Evolutionary conservation across 2,888 invertebrate genomes (phyloP).

Genomic region (Stenolophus ochropezus): DNA sequence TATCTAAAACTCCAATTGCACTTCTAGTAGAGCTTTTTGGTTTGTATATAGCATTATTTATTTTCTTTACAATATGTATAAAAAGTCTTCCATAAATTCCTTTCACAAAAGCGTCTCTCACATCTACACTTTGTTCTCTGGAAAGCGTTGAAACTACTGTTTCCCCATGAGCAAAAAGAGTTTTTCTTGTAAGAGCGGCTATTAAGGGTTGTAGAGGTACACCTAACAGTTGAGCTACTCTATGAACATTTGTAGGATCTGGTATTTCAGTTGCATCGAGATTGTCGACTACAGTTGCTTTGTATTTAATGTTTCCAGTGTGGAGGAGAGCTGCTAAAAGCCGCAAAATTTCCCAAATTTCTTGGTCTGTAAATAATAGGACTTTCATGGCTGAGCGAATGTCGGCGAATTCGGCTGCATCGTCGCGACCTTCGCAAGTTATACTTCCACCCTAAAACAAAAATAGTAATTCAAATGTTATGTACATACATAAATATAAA

Average conservation of each 20-base stretch:
- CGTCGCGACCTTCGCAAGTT: conserved; percentile 96
- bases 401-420: conserved; percentile 96
- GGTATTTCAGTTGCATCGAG: conserved; percentile 98
- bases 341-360: conserved; percentile 97
- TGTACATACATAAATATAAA: no score
- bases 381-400: conserved; percentile 99
- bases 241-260: conserved; percentile 90
- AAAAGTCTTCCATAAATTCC: conserved; percentile 98
- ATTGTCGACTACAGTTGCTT: conserved; percentile 94
- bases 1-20: conserved; percentile 98
- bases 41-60: conserved; percentile 95
- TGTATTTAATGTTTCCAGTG: conserved; percentile 97
- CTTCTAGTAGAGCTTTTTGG: conserved; percentile 87
- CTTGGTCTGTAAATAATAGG: conserved; percentile 92
- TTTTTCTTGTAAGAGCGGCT: conserved; percentile 94
- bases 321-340: conserved; percentile 95
- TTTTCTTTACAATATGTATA: conserved; percentile 96
- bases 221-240: conserved; percentile 89
- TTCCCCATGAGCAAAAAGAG: conserved; percentile 96
- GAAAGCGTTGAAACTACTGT: conserved; percentile 95
- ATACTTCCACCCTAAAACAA: conserved; percentile 88
- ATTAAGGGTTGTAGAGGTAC: conserved; percentile 91
- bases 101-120: conserved; percentile 98
- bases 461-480: background rate
- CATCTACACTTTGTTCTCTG: conserved; percentile 94